Conservation (phyloP, 1,140 invertebrate species). For the Psix sp. region DNA sequence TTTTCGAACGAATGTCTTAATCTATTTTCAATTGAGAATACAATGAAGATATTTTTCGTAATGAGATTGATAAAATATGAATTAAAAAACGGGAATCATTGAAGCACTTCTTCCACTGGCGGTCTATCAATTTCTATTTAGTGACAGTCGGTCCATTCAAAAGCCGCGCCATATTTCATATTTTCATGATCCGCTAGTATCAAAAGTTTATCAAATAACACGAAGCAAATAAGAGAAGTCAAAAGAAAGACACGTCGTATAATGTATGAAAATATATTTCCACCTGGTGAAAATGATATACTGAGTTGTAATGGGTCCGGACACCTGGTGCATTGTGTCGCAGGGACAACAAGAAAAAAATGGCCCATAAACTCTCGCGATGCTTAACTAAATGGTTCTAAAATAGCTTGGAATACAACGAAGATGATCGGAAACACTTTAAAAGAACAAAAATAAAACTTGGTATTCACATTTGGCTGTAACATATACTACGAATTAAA, state of each 20-base stretch:
- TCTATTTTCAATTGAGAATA: no score
- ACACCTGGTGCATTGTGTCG: constrained; percentile 59
- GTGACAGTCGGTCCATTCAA: constrained; percentile 36
- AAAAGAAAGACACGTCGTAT: constrained; percentile 12
- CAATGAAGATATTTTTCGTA: no score
- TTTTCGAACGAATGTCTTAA: no score
- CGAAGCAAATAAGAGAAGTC: constrained; percentile 41
- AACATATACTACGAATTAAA: no score
- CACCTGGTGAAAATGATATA: constrained; percentile 64
- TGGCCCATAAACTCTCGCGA: constrained; percentile 59
- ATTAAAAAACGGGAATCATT: constrained; percentile 2
- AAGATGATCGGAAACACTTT: constrained; percentile 13
- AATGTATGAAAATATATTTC: constrained; percentile 59
- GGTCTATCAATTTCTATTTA: constrained; percentile 29
- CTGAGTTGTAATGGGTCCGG: constrained; percentile 60
- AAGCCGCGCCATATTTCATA: constrained; percentile 35
- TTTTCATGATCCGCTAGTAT: constrained; percentile 36
- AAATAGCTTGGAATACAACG: constrained; percentile 46
- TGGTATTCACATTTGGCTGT: constrained; percentile 44
- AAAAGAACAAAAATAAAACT: constrained; percentile 52
- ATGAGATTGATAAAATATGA: no score
- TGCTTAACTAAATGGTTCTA: constrained; percentile 58
- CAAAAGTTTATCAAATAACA: constrained; percentile 50
- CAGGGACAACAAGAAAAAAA: constrained; percentile 27
- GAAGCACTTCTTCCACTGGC: constrained; percentile 15